phyloP scores from a whole-genome alignment of 2,888 invertebrate species.

The Argyra leucocephala region DNA sequence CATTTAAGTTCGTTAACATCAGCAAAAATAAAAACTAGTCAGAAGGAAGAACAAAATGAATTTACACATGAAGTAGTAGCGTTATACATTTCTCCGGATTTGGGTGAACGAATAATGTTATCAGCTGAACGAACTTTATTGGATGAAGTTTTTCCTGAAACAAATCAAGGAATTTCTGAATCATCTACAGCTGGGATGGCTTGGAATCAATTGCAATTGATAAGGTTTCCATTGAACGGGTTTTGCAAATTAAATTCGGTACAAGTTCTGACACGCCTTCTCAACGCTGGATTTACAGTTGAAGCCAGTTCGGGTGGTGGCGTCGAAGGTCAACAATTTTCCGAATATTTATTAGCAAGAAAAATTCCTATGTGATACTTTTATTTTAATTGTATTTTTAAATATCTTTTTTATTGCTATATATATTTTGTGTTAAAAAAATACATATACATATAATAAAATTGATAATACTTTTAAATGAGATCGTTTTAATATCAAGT shows the following conservation, averaged over 20 bases:
- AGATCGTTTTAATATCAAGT: no score
- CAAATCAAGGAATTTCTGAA: conserved; percentile 59
- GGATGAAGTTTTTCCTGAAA: conserved; percentile 68
- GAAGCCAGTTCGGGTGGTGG: no score
- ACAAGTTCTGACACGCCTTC: no score
- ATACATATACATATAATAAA: no score
- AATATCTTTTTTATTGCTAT: no score
- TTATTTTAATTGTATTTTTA: no score
- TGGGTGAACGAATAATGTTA: conserved; percentile 71
- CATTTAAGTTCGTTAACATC: conserved; percentile 81
- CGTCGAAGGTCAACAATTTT: no score
- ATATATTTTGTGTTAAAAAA: no score
- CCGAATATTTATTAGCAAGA: no score
- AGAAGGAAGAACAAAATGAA: conserved; percentile 32
- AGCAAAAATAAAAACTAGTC: conserved; percentile 35
- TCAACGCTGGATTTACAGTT: no score
- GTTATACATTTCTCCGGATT: conserved; percentile 68
- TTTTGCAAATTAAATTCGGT: conserved; percentile 84
- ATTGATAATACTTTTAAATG: no score
- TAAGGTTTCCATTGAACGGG: conserved; percentile 76
- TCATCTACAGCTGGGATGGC: conserved; percentile 69
- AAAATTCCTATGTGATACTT: no score
- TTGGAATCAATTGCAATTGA: conserved; percentile 75
- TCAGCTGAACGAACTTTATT: conserved; percentile 68
- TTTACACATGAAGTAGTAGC: conserved; percentile 67